Base-by-base conservation (phyloP, 2,113 vertebrate species). In the Pseudopodoces humilis region DNA sequence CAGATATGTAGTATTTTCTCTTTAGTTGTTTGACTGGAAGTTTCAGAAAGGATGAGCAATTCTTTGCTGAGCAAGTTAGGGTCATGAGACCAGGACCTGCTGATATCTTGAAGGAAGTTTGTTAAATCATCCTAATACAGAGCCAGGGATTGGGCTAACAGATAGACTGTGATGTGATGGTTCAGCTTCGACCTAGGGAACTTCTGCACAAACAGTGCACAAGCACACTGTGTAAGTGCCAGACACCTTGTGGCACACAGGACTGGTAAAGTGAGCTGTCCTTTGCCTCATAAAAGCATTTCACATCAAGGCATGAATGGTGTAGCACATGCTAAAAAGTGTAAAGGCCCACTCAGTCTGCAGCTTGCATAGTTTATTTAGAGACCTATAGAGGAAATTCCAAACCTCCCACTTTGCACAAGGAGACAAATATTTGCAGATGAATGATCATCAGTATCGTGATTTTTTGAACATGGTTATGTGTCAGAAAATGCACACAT, bases 371-470 rank as follows among this genome's bases (percentile, higher is more conserved):
- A 15, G 50, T 55, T 90, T 78, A 78, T 85, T 88, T 91, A 46
- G 27, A 78, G 31, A 85, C 8, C 9, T 56, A 1, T 13, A 20
- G 27, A 19, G 33, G 56, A 41, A 62, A 78, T 46, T 24, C 47
- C 28, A 24, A 30, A 39, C n/a, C 23, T 70, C 23, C 47, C 56
- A 62, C 41, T 53, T 53, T 47, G 41, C 41, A 70, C n/a, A 55
- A 53, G 47, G 23, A 53, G 56, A 46, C 19, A 17, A 60, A 55
- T 62, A 78, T 78, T 78, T 69, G 39, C 30, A 63, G 30, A 55
- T 30, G 28, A 0, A 1, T 70, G 15, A 41, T 63, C 19, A 63
- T 55, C n/a, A 7, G 28, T 41, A 24, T 11, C 0, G 1, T 55
- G 64, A n/a, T 5, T 13, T 79, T 69, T 78, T 46, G 15, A 25